A percentile compares a stretch with the other conserved stretches of the same genome.
Conservation (phyloP, 2,797 vertebrate species). For the Lepidocolaptes lacrymiger region DNA sequence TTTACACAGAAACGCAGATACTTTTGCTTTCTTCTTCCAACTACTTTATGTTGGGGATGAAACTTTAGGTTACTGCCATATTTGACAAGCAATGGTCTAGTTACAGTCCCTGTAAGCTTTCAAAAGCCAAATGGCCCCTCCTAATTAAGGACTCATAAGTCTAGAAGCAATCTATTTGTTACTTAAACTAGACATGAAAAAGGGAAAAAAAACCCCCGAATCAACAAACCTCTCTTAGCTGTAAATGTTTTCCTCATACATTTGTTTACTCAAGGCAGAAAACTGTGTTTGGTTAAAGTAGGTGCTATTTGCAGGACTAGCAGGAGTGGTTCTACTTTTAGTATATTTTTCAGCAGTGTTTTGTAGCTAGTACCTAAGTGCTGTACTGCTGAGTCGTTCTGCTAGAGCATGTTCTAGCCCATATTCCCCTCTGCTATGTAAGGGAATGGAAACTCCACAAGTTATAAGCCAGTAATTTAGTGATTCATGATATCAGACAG, state of each 20-base stretch:
- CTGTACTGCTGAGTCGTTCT: not conserved
- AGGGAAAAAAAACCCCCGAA: not conserved
- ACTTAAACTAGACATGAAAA: not conserved
- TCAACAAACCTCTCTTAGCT: not conserved
- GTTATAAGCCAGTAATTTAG: not conserved
- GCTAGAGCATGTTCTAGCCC: not conserved
- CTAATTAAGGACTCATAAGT: not conserved
- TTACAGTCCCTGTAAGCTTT: not conserved
- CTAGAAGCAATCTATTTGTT: not conserved
- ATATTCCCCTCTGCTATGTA: not conserved
- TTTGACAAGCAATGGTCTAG: not conserved
- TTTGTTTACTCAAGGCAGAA: conserved; percentile 1
- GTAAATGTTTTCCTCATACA: not conserved
- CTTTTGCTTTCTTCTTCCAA: not conserved
- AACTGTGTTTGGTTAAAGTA: not conserved
- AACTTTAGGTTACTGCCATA: not conserved
- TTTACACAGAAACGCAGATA: not conserved
- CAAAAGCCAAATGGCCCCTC: not conserved
- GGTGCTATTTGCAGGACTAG: not conserved
- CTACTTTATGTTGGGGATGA: not conserved
- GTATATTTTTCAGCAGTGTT: not conserved
- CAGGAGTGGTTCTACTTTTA: not conserved
- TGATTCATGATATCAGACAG: not conserved
- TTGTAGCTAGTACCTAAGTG: not conserved
- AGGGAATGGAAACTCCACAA: not conserved